Evolutionary conservation across 2,797 vertebrate species (phyloP).

Genomic region (Xenopus petersii): DNA sequence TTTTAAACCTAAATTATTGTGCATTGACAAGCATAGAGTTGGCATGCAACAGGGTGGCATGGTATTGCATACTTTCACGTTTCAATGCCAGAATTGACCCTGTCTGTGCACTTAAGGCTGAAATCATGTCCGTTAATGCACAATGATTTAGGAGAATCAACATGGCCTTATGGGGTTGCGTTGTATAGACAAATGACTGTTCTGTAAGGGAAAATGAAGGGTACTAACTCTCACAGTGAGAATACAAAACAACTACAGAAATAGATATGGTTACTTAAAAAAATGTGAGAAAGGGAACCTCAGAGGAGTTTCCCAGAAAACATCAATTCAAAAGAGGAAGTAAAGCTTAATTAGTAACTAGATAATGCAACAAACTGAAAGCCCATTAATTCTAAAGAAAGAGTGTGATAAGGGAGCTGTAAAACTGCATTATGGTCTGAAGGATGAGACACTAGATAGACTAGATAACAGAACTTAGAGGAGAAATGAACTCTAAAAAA

Average conservation of each 20-base stretch:
- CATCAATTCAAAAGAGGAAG: slow-evolving; percentile 56
- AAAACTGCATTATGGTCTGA: slow-evolving; percentile 5
- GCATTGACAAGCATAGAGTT: too few relatives aligned
- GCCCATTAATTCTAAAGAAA: slow-evolving; percentile 6
- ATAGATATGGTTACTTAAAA: slow-evolving; percentile 43
- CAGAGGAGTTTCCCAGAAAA: slow-evolving; percentile 58
- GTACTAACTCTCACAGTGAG: neutral
- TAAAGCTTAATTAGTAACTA: slow-evolving; percentile 48
- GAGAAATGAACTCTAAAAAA: too few relatives aligned
- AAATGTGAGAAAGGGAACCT: slow-evolving; percentile 51
- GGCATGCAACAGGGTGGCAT: too few relatives aligned
- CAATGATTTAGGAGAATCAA: too few relatives aligned
- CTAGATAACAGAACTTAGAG: neutral
- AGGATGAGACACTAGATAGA: slow-evolving; percentile 1
- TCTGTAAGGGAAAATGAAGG: neutral
- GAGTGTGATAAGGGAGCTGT: slow-evolving; percentile 14
- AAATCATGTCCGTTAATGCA: too few relatives aligned
- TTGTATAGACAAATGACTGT: neutral
- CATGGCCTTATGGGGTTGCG: too few relatives aligned
- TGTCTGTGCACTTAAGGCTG: too few relatives aligned
- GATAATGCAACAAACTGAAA: slow-evolving; percentile 31
- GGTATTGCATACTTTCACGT: too few relatives aligned
- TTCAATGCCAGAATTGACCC: too few relatives aligned
- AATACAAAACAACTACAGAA: slow-evolving; percentile 22
- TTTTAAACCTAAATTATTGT: too few relatives aligned